Percentiles rank a stretch among this genome's conserved stretches.
These are phyloP conservation scores for Syrmaticus mikado DNA, from an alignment of 2,113 vertebrate species.

Conservation along the genomic window DNA sequence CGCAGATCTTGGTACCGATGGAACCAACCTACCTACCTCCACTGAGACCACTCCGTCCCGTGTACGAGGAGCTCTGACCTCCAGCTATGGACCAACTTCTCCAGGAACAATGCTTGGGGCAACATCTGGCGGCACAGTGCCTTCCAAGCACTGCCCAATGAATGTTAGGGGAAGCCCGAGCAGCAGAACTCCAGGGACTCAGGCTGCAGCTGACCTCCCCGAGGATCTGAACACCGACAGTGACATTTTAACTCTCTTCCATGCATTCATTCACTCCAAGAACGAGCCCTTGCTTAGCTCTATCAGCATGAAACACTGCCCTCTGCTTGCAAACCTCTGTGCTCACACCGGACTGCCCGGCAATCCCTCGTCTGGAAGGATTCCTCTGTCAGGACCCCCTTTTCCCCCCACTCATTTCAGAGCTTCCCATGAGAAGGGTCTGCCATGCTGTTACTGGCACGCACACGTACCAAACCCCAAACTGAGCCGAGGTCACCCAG, in stretches of 20 bases:
- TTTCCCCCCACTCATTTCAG: not conserved
- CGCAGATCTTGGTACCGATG: conserved; percentile 83
- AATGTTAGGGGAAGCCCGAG: conserved; percentile 30
- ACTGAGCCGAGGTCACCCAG: conserved; percentile 36
- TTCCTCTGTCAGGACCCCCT: not conserved
- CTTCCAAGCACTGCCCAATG: conserved; percentile 23
- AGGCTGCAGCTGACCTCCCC: conserved; percentile 43
- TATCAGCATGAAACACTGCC: conserved; percentile 32
- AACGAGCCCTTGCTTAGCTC: conserved; percentile 12
- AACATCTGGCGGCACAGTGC: not conserved
- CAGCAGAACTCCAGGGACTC: conserved; percentile 45
- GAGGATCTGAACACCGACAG: not conserved
- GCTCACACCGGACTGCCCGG: not conserved
- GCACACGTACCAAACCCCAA: not conserved
- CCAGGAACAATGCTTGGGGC: conserved; percentile 3
- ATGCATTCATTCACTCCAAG: not conserved
- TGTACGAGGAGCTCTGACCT: conserved; percentile 17
- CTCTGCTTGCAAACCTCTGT: conserved; percentile 7
- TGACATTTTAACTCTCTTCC: not conserved
- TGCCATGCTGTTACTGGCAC: not conserved
- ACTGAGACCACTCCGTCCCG: conserved; percentile 55
- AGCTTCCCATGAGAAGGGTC: conserved; percentile 9
- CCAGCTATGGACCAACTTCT: conserved; percentile 34
- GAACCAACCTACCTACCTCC: conserved; percentile 84
- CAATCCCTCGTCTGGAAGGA: conserved; percentile 9